Percentiles rank a stretch among this genome's conserved stretches.
Evolutionary conservation across 2,888 invertebrate genomes (phyloP).

Genomic region (Allacma fusca): DNA sequence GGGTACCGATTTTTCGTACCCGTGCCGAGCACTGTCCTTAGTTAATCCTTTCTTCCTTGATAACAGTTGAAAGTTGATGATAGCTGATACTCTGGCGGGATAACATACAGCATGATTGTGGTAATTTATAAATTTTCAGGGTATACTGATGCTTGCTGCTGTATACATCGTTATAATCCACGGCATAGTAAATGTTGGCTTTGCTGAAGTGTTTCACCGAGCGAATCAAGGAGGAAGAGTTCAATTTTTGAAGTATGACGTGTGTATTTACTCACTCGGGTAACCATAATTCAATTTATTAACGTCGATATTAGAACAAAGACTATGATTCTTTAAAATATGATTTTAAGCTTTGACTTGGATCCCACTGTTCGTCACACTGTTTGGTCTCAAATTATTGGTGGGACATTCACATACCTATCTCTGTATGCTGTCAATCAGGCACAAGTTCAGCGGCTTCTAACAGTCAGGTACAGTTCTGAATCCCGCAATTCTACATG

Average conservation of each 20-base stretch:
- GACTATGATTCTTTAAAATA: background rate
- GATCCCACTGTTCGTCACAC: slow-evolving; percentile 86
- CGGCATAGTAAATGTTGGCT: slow-evolving; percentile 74
- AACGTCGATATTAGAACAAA: too few species aligned
- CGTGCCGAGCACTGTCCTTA: too few species aligned
- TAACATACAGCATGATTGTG: background rate
- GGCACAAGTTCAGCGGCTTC: slow-evolving; percentile 72
- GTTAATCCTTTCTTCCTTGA: too few species aligned
- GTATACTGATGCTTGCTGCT: slow-evolving; percentile 83
- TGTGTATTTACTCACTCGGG: too few species aligned
- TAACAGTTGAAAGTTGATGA: too few species aligned
- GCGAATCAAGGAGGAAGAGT: slow-evolving; percentile 76
- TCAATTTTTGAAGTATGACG: slow-evolving; percentile 66
- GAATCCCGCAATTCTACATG: background rate
- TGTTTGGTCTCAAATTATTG: slow-evolving; percentile 81
- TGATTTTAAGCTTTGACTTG: slow-evolving; percentile 70
- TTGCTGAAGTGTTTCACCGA: slow-evolving; percentile 75
- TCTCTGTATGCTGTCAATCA: slow-evolving; percentile 89
- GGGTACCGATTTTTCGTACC: too few species aligned
- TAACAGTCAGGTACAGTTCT: slow-evolving; percentile 65
- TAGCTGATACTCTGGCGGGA: too few species aligned
- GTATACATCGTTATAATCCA: slow-evolving; percentile 80
- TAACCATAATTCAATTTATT: too few species aligned
- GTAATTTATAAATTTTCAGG: slow-evolving; percentile 65
- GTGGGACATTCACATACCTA: slow-evolving; percentile 81